Evolutionary conservation across 1,140 invertebrate species (phyloP).

Genomic region (Dendroctonus ponderosae): DNA sequence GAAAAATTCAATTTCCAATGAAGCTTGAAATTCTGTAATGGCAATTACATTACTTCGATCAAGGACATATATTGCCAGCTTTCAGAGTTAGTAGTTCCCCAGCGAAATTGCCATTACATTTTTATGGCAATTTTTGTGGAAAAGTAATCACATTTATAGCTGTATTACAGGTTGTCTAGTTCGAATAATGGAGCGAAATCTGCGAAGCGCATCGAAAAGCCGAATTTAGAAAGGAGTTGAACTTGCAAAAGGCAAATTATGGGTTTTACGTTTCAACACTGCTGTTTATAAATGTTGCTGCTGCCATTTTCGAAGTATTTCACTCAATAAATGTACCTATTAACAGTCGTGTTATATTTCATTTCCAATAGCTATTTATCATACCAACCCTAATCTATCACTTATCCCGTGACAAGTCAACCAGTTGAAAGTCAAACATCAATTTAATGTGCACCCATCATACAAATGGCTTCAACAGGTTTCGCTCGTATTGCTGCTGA

Average conservation of each 20-base stretch:
- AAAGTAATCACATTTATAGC: no score
- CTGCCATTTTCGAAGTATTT: no score
- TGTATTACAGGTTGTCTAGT: no score
- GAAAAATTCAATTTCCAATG: conserved; percentile 22
- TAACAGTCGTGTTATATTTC: no score
- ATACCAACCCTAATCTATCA: conserved; percentile 4
- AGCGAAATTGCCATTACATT: conserved; percentile 6
- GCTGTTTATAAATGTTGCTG: no score
- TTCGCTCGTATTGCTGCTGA: not conserved
- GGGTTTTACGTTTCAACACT: no score
- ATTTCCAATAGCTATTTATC: no score
- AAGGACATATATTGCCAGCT: conserved; percentile 10
- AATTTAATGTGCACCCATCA: conserved; percentile 5
- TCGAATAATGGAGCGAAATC: no score
- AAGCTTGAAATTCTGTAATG: conserved; percentile 4
- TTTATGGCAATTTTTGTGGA: conserved; percentile 2
- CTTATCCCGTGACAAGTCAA: not conserved
- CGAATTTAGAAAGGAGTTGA: no score
- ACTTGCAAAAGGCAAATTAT: no score
- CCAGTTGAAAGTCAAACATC: conserved; percentile 5
- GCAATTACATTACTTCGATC: conserved; percentile 5
- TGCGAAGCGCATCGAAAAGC: no score
- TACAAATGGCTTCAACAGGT: conserved; percentile 1
- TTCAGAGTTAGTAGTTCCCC: conserved; percentile 1
- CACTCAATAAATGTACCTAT: no score